A percentile compares a stretch with the other conserved stretches of the same genome.
Conservation (phyloP, 2,113 vertebrate genomes). For the Ophthalmolycus amberensis region DNA sequence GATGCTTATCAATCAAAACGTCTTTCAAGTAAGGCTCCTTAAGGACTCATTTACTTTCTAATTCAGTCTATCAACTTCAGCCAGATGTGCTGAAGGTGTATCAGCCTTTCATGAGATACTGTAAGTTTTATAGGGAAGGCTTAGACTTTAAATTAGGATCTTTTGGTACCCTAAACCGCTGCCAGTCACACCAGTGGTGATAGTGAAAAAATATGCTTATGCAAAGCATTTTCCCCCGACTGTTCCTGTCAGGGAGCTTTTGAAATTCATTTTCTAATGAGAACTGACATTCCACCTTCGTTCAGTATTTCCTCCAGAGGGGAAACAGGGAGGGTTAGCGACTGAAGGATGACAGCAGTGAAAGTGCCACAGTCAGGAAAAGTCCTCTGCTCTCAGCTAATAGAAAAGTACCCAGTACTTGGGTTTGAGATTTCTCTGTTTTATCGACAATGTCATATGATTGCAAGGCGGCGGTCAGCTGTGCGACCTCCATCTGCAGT, state of each 20-base stretch:
- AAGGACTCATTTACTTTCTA: constrained; percentile 33
- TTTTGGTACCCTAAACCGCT: constrained; percentile 57
- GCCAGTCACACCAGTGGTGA: constrained; percentile 61
- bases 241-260: constrained; percentile 69
- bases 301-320: constrained; percentile 55
- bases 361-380: constrained; percentile 59
- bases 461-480: constrained; percentile 25
- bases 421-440: constrained; percentile 37
- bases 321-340: constrained; percentile 15
- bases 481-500: constrained; percentile 45
- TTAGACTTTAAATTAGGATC: constrained; percentile 67
- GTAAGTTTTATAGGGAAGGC: constrained; percentile 43
- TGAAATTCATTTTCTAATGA: constrained; percentile 69
- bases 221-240: constrained; percentile 58
- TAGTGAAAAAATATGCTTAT: constrained; percentile 66
- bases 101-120: constrained; percentile 45
- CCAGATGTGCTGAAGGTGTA: constrained; percentile 26
- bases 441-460: constrained; percentile 39
- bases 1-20: constrained; percentile 37
- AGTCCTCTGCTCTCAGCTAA: constrained; percentile 43
- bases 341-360: constrained; percentile 50
- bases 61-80: constrained; percentile 35
- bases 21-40: constrained; percentile 28
- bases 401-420: not conserved
- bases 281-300: constrained; percentile 67